A percentile compares a stretch with the other conserved stretches of the same genome.
phyloP scores from a whole-genome alignment of 2,113 vertebrate genomes.

The Porphyrio hochstetteri region DNA sequence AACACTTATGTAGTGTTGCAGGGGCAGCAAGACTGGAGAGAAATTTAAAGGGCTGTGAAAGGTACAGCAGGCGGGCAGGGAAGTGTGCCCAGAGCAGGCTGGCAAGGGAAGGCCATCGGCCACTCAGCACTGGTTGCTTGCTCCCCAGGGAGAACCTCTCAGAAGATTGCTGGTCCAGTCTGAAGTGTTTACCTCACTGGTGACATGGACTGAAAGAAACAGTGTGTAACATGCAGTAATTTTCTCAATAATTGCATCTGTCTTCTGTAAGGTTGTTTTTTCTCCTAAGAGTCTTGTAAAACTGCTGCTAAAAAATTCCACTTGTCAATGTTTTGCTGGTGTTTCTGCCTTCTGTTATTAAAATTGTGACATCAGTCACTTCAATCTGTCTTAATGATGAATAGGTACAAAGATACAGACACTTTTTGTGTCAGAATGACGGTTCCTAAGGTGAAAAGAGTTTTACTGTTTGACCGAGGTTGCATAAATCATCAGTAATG shows the following conservation, averaged over 20 bases:
- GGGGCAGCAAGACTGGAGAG: background rate
- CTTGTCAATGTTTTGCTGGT: background rate
- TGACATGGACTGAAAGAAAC: background rate
- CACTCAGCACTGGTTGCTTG: background rate
- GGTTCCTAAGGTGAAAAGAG: background rate
- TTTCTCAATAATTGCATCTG: background rate
- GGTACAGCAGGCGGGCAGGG: background rate
- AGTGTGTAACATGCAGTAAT: background rate
- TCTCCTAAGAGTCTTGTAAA: background rate
- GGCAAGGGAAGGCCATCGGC: background rate
- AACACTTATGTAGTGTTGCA: background rate
- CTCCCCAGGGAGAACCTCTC: background rate
- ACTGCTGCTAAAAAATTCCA: background rate
- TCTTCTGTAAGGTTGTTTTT: background rate
- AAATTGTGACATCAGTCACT: slow-evolving; percentile 4
- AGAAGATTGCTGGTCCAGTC: background rate
- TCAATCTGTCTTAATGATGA: background rate
- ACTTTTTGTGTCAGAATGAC: background rate
- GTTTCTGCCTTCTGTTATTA: slow-evolving; percentile 23
- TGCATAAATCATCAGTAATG: background rate
- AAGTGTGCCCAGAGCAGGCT: background rate
- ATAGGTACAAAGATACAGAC: background rate
- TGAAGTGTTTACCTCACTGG: background rate
- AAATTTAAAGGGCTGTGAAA: background rate
- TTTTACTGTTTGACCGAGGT: background rate